Evolutionary conservation across 2,888 invertebrate genomes (phyloP), one percentile per base, ranked within the genome.

Genomic region (Platycheirus albimanus): DNA sequence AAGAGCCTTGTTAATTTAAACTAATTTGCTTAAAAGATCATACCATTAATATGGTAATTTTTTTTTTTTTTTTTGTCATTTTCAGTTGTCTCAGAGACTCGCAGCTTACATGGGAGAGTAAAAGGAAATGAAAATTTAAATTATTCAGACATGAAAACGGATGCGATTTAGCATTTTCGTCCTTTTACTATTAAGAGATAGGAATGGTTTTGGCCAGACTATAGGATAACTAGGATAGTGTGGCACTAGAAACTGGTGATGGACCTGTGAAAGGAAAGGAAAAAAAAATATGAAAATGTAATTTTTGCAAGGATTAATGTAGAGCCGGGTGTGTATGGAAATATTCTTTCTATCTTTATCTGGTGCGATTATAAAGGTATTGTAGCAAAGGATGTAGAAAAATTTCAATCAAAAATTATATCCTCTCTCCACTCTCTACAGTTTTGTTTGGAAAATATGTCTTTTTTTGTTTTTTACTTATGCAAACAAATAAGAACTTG

Each of bases 11-110:
- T 58, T 76, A 75, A 80, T 80, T 80, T 75, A 76, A 80, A 76
- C 76, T 80, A 80, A 80, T 76, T 80, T 80, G 80, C 70, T 80
- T 70, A 66, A 80, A 70, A 54, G 76, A 80, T 70, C 80, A 66
- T 71, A 58, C 75, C 75, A 80, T 80, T 76, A 80, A 80, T 76
- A 80, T 80, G 80, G 70, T 80, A 80, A 80, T 80, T 75, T 70
- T 61, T 66, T 56, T 70, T 36, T 54, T 70, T 54, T 67, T 80
- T 75, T 75, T 52, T 45, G 41, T 54, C 33, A 54, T 54, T 54
- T 54, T 54, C 36, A 36, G 54, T 54, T 54, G 54, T 54, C 33
- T 54, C 36, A 19, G 30, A 54, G 20, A 5, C 28, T 33, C 67
- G 47, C 30, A 64, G 63, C 45, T 54, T 63, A 63, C 70, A 28